Base-by-base conservation (phyloP, 2,113 vertebrate species). In the Odontesthes bonariensis region DNA sequence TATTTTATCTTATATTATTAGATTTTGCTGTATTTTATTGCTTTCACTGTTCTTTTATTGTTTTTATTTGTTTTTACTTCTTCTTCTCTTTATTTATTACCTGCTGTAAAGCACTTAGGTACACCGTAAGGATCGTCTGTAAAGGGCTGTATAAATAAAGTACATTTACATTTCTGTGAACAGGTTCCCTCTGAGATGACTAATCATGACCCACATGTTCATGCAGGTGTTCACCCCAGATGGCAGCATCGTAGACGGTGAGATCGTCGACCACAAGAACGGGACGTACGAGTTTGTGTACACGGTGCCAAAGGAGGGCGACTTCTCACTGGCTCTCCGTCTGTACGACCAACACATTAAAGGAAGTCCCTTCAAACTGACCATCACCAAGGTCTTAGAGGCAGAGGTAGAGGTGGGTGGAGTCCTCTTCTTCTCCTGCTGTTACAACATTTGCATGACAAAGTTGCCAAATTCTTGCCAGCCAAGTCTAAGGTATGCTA, bases 341-440 rank as follows among this genome's bases (percentile, higher is more conserved):
- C 95, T 99, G 62, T 96, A 99, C 5, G 96, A 99, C 92, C 98
- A 99, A 63, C 98, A 99, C 88, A 98, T 99, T 83, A 97, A 97
- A 61, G 98, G 98, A 85, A 99, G 98, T 88, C 98, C 98, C 0
- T 99, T 99, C 82, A 97, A 94, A 82, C 95, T 99, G 23, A 97
- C 94, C 58, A 95, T 99, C 58, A 91, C 93, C 82, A 94, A 90
- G 53, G 94, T 94, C 0, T 92, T 92, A 0, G 97, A 98, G 27
- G 92, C 95, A 0, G 87, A 89, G 0, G 61, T 82, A 0, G 89
- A 90, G 63, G 91, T 92, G 70, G 35, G 88, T 69, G 16, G 6
- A 38, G n/a, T 33, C 13, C 11, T 27, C 4, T 35, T 52, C 23
- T 3, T n/a, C 14, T 27, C 61, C 19, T 16, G 2, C 8, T 13